Conservation (phyloP, 35 echinoderm and acorn worm genomes). For the Apostichopus japonicus region DNA sequence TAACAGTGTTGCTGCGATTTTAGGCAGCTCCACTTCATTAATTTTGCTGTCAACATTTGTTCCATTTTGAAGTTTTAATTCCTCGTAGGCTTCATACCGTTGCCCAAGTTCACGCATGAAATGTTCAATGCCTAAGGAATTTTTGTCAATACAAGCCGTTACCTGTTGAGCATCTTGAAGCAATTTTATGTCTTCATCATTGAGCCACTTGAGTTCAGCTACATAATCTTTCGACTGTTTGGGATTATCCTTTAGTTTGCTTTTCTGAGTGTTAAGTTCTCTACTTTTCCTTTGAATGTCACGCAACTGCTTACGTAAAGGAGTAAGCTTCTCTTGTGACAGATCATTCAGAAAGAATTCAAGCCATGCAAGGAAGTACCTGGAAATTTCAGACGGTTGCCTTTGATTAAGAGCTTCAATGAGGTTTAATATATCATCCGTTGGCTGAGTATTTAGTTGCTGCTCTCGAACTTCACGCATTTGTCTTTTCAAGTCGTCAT, state of each 20-base stretch:
- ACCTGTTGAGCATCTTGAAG: neutral
- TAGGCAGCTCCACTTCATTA: neutral
- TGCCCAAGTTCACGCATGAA: slow-evolving; percentile 51
- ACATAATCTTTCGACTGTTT: neutral
- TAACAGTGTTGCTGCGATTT: slow-evolving; percentile 31
- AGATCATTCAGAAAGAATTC: slow-evolving; percentile 32
- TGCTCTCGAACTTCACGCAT: neutral
- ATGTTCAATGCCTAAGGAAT: slow-evolving; percentile 44
- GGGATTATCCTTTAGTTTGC: neutral
- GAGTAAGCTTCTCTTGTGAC: slow-evolving; percentile 5
- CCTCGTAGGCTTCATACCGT: slow-evolving; percentile 20
- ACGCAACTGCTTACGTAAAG: neutral
- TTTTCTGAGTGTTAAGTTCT: slow-evolving; percentile 1
- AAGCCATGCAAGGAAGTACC: slow-evolving; percentile 29
- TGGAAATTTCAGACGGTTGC: neutral
- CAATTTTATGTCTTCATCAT: neutral
- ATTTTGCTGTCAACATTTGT: neutral
- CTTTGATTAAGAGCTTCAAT: neutral
- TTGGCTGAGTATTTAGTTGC: neutral
- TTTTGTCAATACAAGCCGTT: neutral
- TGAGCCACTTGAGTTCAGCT: neutral
- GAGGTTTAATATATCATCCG: neutral
- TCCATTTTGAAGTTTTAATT: neutral
- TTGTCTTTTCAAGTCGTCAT: neutral
- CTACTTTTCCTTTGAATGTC: slow-evolving; percentile 4